Evolutionary conservation across 1,140 invertebrate species (phyloP), one percentile per base, ranked within the genome.

Genomic region (Archivesica marissinica): DNA sequence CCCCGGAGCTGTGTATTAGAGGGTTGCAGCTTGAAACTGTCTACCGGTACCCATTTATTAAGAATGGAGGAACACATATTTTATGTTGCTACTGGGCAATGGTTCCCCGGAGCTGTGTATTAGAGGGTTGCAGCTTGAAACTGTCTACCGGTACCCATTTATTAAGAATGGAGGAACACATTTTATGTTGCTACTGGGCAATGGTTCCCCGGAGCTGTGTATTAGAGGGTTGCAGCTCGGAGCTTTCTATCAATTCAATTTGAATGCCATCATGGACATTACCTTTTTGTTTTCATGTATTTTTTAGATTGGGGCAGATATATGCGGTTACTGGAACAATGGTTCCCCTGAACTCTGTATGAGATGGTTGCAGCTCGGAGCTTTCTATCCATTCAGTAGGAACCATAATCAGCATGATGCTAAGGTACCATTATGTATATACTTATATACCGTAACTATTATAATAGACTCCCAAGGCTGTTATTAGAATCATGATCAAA

Each of bases 1-100:
- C 87, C 2, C 52, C 68, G 17, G 88, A 92, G 56, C 25, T 92
- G 35, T 92, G 92, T 87, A 88, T 88, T 41, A 83, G 91, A 13
- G 91, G 91, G 91, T 88, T 91, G 89, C 89, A 92, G 72, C 84
- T 91, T n/a, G 91, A 91, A 23, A 90, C 92, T 20, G 92, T 92
- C 83, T 92, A 92, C 81, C 88, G n/a, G n/a, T n/a, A n/a, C n/a
- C n/a, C n/a, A n/a, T n/a, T n/a, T n/a, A n/a, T n/a, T n/a, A n/a
- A n/a, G n/a, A n/a, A n/a, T n/a, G n/a, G n/a, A n/a, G n/a, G n/a
- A n/a, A n/a, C n/a, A n/a, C n/a, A n/a, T n/a, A n/a, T n/a, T n/a
- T n/a, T n/a, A n/a, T 92, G 92, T 84, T 91, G 92, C 13, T 91
- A 90, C 66, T 90, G 87, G 56, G n/a, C n/a, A n/a, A n/a, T n/a